These are phyloP conservation scores for Caenorhabditis briggsae DNA, from an alignment of 1,140 invertebrate species.

Conservation along the genomic window DNA sequence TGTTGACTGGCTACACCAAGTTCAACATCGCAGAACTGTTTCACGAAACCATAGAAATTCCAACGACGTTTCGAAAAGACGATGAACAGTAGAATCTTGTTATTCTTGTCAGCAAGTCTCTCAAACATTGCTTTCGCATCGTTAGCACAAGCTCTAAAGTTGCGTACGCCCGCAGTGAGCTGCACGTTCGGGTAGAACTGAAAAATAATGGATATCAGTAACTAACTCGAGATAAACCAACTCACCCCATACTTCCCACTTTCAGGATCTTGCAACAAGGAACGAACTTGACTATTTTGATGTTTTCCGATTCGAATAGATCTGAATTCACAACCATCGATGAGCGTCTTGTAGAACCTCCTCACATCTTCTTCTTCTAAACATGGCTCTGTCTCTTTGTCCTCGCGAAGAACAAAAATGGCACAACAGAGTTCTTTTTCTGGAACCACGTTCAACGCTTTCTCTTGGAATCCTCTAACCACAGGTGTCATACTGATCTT, in stretches of 20 bases:
- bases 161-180: neutral
- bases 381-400: neutral
- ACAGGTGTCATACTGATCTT: neutral
- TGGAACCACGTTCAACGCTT: slow-evolving; percentile 14
- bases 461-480: slow-evolving; percentile 36
- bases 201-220: neutral
- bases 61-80: neutral
- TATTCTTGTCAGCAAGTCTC: neutral
- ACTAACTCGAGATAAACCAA: neutral
- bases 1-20: slow-evolving; percentile 20
- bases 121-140: slow-evolving; percentile 20
- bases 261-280: neutral
- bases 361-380: neutral
- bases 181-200: slow-evolving; percentile 5
- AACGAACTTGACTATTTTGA: neutral
- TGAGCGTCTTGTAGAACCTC: neutral
- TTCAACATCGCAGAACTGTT: neutral
- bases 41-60: slow-evolving; percentile 1
- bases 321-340: neutral
- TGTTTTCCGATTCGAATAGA: neutral
- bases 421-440: slow-evolving; percentile 35
- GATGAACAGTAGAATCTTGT: slow-evolving; percentile 11
- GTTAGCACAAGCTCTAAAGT: neutral
- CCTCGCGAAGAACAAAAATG: neutral
- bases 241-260: neutral